These are phyloP conservation scores for Pavo muticus DNA, from an alignment of 2,113 vertebrate genomes.

Conservation along the genomic window DNA sequence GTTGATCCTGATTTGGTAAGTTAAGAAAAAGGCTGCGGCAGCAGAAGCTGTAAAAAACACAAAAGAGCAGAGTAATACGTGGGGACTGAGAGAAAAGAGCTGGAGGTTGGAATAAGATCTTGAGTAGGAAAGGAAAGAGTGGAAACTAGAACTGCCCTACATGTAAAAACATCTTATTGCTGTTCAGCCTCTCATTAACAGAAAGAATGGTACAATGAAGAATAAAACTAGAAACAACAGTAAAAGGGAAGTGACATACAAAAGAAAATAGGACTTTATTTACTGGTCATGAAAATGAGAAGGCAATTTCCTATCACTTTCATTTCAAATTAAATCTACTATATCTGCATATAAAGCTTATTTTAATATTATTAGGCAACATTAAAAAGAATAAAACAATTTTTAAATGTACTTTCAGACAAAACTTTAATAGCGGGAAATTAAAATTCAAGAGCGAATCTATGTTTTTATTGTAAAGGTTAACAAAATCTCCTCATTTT, in stretches of 20 bases:
- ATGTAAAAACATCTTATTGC: not conserved
- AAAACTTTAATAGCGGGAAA: not conserved
- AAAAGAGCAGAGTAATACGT: not conserved
- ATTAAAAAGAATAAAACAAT: accelerated
- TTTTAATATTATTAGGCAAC: not conserved
- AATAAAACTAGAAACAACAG: not conserved
- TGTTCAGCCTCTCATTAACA: not conserved
- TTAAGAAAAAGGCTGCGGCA: not conserved
- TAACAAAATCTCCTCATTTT: not conserved
- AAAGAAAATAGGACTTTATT: not conserved
- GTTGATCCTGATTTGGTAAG: not conserved
- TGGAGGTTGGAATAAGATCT: not conserved
- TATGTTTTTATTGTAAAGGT: not conserved
- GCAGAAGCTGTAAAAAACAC: not conserved
- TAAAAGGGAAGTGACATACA: not conserved
- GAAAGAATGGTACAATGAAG: not conserved
- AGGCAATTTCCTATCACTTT: not conserved
- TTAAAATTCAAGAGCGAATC: accelerated
- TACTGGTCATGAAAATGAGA: not conserved
- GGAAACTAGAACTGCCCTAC: not conserved
- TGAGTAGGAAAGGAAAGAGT: not conserved
- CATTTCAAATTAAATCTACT: not conserved
- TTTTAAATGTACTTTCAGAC: not conserved
- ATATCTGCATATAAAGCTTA: not conserved
- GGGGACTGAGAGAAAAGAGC: not conserved